Evolutionary conservation across 1,140 invertebrate species (phyloP).

Genomic region (Cotesia typhae): DNA sequence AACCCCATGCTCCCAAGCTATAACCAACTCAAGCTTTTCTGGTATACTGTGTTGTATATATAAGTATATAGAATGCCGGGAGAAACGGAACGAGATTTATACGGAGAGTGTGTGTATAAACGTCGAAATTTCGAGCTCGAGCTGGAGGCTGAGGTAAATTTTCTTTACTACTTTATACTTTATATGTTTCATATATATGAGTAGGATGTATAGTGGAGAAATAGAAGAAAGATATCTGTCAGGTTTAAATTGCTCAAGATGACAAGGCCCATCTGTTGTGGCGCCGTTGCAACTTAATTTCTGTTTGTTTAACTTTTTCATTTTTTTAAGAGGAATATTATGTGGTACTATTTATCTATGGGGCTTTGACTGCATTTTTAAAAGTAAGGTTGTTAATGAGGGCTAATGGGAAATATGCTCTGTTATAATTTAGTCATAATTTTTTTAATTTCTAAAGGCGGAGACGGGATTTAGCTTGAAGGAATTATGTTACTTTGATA

Average conservation of each 20-base stretch:
- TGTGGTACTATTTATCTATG: too few relatives aligned
- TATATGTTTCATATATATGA: not conserved
- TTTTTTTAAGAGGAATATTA: too few relatives aligned
- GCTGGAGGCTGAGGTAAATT: constrained; percentile 1
- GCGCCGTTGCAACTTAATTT: constrained; percentile 57
- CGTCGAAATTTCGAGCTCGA: constrained; percentile 52
- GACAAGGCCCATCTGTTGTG: constrained; percentile 64
- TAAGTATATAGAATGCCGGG: not conserved
- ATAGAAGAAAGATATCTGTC: constrained; percentile 37
- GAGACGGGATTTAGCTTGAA: not conserved
- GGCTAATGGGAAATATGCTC: not conserved
- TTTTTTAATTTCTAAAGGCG: too few relatives aligned
- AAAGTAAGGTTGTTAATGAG: not conserved
- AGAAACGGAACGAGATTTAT: too few relatives aligned
- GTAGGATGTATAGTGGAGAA: not conserved
- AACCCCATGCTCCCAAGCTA: constrained; percentile 2
- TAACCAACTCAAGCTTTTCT: too few relatives aligned
- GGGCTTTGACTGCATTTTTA: too few relatives aligned
- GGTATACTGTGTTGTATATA: not conserved
- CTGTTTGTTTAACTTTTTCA: constrained; percentile 61
- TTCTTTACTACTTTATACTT: not conserved
- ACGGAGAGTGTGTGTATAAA: too few relatives aligned
- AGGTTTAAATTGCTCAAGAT: constrained; percentile 37
- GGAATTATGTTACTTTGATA: not conserved
- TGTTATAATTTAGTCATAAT: too few relatives aligned